phyloP scores from a whole-genome alignment of 2,888 invertebrate genomes.

The Erannis defoliaria region DNA sequence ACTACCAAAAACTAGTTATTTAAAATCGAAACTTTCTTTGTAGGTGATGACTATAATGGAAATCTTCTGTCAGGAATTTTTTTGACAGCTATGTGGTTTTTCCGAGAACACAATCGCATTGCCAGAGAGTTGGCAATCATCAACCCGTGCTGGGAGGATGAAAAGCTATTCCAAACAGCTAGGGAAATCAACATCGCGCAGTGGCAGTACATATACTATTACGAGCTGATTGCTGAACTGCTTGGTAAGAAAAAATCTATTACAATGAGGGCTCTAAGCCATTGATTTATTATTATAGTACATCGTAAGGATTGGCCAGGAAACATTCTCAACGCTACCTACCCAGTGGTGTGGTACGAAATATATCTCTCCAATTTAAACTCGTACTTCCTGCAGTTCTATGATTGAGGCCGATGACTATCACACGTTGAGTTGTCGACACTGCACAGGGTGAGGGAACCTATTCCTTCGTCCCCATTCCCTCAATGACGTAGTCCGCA shows the following conservation, averaged over 20 bases:
- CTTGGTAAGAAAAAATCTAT: constrained; percentile 88
- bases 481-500: no score
- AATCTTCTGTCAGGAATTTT: constrained; percentile 51
- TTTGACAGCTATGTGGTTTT: constrained; percentile 54
- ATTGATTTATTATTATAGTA: no score
- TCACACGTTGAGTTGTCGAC: no score
- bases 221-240: constrained; percentile 92
- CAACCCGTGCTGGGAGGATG: constrained; percentile 95
- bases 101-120: constrained; percentile 91
- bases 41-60: constrained; percentile 45
- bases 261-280: no score
- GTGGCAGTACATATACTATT: constrained; percentile 92
- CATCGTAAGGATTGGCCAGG: no score
- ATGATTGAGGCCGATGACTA: no score
- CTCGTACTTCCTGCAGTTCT: no score
- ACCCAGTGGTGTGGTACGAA: no score
- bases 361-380: no score
- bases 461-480: no score
- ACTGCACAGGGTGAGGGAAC: no score
- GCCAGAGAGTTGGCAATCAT: constrained; percentile 71
- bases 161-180: constrained; percentile 87
- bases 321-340: no score
- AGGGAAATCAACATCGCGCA: constrained; percentile 91
- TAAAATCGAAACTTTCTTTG: constrained; percentile 29
- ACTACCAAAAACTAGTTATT: not conserved